Evolutionary conservation across 2,113 vertebrate species (phyloP).

Genomic region (Protobothrops mucrosquamatus): DNA sequence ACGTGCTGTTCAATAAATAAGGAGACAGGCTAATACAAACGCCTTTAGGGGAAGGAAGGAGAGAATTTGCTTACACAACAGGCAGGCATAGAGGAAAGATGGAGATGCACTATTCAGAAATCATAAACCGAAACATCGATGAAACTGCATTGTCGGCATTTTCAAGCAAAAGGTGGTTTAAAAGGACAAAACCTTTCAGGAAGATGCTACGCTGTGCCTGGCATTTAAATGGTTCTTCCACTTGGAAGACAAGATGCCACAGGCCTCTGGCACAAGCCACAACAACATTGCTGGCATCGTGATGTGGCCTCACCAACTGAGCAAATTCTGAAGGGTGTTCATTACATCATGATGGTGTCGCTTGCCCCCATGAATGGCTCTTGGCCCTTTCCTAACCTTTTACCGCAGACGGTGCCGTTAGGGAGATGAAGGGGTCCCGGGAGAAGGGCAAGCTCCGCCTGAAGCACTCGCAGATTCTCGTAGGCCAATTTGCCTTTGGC

Average conservation of each 20-base stretch:
- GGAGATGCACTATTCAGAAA: neutral
- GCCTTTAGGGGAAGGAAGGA: neutral
- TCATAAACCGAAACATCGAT: neutral
- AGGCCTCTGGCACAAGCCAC: neutral
- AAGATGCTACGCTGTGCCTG: neutral
- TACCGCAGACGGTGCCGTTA: neutral
- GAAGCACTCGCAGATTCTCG: neutral
- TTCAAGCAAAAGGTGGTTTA: neutral
- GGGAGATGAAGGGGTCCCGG: neutral
- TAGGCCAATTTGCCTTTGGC: neutral
- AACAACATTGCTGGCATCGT: neutral
- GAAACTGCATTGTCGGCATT: neutral
- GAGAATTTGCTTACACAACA: neutral
- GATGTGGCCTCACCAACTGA: neutral
- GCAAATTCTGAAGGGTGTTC: neutral
- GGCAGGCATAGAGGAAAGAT: neutral
- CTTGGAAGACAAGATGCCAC: neutral
- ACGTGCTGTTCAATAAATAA: slow-evolving; percentile 17
- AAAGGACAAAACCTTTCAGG: neutral
- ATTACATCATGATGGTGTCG: neutral
- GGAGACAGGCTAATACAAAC: neutral
- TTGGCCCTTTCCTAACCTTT: neutral
- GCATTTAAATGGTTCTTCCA: neutral
- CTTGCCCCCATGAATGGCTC: neutral
- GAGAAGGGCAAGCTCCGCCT: neutral